Conservation (phyloP, 2,113 vertebrate genomes). For the Corythornis cristatus region DNA sequence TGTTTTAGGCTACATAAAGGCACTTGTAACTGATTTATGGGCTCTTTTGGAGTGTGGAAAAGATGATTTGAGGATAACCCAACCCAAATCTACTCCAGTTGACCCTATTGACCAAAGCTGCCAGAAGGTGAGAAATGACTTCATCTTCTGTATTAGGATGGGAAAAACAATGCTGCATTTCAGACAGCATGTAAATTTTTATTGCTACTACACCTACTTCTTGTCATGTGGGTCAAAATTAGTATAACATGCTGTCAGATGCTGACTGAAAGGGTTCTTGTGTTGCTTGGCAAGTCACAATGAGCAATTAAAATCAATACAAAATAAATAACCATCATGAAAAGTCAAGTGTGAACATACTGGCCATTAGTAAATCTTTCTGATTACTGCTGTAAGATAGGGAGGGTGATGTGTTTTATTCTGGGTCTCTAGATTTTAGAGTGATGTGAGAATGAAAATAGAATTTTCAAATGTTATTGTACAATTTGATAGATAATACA, state of each 20-base stretch:
- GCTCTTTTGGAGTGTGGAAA: conserved; percentile 87
- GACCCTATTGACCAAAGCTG: conserved; percentile 92
- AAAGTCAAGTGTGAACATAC: background rate
- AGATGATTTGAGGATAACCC: conserved; percentile 84
- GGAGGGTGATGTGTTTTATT: background rate
- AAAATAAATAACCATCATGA: background rate
- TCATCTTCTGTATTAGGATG: background rate
- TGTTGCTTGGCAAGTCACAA: background rate
- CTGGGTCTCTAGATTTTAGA: background rate
- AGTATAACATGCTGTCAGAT: background rate
- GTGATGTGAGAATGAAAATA: background rate
- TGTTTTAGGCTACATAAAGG: conserved; percentile 85
- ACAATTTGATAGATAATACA: background rate
- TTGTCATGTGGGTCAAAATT: background rate
- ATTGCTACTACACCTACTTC: background rate
- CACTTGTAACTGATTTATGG: conserved; percentile 89
- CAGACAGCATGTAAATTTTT: background rate
- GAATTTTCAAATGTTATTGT: background rate
- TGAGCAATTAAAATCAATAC: background rate
- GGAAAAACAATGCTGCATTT: background rate
- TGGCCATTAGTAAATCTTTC: background rate
- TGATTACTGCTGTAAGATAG: background rate
- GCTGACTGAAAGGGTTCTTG: background rate
- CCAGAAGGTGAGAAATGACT: conserved; percentile 83
- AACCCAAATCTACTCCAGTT: conserved; percentile 86